phyloP scores from a whole-genome alignment of 2,888 invertebrate genomes.

The Agrochola circellaris region DNA sequence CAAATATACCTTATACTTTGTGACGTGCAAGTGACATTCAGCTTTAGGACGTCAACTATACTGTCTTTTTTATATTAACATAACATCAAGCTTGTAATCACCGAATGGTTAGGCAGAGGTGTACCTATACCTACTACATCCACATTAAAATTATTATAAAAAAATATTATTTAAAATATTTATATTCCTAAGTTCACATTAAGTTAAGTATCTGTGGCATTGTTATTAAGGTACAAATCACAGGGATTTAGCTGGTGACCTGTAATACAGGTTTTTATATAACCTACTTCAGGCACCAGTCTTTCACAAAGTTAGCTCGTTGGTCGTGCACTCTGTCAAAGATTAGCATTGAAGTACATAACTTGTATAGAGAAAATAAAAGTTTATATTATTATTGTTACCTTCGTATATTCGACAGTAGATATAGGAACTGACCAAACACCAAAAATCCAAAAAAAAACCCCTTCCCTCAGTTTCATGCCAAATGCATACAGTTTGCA shows the following conservation, averaged over 20 bases:
- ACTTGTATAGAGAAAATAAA: neutral
- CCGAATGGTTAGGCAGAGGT: too few species aligned
- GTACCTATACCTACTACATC: too few species aligned
- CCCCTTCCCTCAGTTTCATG: neutral
- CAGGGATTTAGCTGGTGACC: neutral
- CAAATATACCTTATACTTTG: too few species aligned
- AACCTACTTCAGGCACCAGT: neutral
- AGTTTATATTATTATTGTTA: neutral
- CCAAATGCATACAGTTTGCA: neutral
- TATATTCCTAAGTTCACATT: too few species aligned
- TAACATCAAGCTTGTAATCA: too few species aligned
- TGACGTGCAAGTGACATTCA: too few species aligned
- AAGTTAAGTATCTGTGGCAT: too few species aligned
- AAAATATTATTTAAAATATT: too few species aligned
- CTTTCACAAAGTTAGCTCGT: neutral
- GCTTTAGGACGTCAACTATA: too few species aligned
- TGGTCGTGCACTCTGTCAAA: neutral
- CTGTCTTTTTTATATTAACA: too few species aligned
- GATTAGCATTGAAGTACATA: neutral
- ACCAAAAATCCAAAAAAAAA: neutral
- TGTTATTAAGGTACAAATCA: neutral
- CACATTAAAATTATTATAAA: too few species aligned
- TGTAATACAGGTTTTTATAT: neutral
- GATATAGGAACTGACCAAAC: neutral
- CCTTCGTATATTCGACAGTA: too few species aligned